Conservation (phyloP, 2,888 invertebrate species). For the Torymus aiolomorphi region DNA sequence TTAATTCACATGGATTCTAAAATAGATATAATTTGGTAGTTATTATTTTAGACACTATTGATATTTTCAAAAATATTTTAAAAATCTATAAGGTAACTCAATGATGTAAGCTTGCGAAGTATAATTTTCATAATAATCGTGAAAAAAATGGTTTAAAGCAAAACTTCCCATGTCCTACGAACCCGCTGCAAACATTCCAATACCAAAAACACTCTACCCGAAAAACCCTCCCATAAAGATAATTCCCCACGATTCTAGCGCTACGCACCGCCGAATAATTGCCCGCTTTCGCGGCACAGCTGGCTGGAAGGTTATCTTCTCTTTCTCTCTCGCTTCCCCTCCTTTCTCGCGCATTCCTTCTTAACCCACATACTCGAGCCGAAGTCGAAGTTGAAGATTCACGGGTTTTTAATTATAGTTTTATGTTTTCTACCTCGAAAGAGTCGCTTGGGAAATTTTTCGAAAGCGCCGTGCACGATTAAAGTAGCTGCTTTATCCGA, state of each 20-base stretch:
- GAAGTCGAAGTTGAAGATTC: constrained; percentile 47
- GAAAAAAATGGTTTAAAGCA: too few relatives aligned
- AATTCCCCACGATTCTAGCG: constrained; percentile 26
- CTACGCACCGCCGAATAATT: constrained; percentile 35
- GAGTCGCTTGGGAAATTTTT: constrained; percentile 27
- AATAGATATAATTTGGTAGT: too few relatives aligned
- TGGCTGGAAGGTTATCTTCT: constrained; percentile 8
- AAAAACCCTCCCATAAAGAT: constrained; percentile 28
- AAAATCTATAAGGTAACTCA: too few relatives aligned
- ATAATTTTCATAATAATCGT: too few relatives aligned
- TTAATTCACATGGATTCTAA: too few relatives aligned
- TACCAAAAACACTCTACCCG: background rate
- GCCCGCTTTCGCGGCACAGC: constrained; percentile 28
- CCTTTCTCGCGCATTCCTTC: constrained; percentile 29
- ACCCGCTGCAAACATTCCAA: too few relatives aligned
- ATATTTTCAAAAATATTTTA: too few relatives aligned
- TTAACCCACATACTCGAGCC: constrained; percentile 29
- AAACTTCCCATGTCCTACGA: too few relatives aligned
- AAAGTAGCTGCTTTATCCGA: too few relatives aligned
- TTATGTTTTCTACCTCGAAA: background rate
- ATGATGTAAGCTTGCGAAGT: too few relatives aligned
- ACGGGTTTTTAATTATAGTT: constrained; percentile 46
- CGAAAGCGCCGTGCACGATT: background rate
- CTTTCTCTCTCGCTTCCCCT: background rate
- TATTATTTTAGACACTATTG: too few relatives aligned